A percentile compares a stretch with the other conserved stretches of the same genome.
These are phyloP conservation scores for Leptodactylus fallax DNA, from an alignment of 2,797 vertebrate genomes.

Conservation along the genomic window DNA sequence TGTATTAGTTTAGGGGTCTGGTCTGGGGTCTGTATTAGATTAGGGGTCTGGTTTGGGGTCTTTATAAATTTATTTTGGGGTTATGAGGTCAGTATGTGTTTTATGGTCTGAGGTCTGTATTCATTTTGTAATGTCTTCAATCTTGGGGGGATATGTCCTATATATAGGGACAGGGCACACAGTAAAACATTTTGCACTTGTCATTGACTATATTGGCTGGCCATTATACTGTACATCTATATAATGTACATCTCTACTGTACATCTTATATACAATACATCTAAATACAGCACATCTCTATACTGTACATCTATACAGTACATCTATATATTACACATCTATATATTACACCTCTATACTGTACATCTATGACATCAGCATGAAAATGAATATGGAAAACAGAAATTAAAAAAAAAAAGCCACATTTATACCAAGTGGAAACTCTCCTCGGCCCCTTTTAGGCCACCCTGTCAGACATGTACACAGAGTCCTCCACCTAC, in stretches of 20 bases:
- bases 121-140: not conserved
- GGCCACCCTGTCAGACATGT: not conserved
- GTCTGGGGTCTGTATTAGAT: too few relatives aligned
- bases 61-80: not conserved
- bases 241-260: too few relatives aligned
- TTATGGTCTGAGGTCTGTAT: not conserved
- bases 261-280: not conserved
- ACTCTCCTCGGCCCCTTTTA: slow-evolving; percentile 11
- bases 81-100: not conserved
- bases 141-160: not conserved
- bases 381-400: not conserved
- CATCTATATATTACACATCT: not conserved
- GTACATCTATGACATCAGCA: not conserved
- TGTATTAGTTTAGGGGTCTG: too few relatives aligned
- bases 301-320: too few relatives aligned
- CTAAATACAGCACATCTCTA: not conserved
- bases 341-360: too few relatives aligned
- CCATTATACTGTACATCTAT: too few relatives aligned
- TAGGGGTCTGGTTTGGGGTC: too few relatives aligned
- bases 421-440: not conserved
- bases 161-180: not conserved
- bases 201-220: too few relatives aligned
- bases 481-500: not conserved
- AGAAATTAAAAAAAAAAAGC: slow-evolving; percentile 18
- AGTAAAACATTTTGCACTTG: not conserved